Base-by-base conservation (phyloP, 2,113 vertebrate genomes). In the Sinocyclocheilus maitianheensis region DNA sequence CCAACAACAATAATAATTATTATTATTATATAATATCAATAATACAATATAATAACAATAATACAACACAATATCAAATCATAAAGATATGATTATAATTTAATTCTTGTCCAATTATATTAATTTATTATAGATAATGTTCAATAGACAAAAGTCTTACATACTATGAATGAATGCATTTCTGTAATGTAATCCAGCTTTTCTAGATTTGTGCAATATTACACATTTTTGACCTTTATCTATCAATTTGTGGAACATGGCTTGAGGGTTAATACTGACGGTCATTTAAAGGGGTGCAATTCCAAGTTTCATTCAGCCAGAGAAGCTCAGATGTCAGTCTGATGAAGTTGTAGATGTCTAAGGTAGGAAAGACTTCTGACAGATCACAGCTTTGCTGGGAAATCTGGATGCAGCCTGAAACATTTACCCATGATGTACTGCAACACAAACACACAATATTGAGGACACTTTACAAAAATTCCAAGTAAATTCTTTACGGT, bases 361-460 rank as follows among this genome's bases (percentile, higher is more conserved):
- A 89, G 77, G 89, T 76, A 0, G 84, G 77, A 53, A 95, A 93
- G 72, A 81, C 89, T 14, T 12, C 86, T 63, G 94, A 93, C 63
- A 94, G 22, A 84, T 95, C 91, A 22, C 94, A 94, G 53, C 63
- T 91, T 2, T 4, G 77, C 34, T 90, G 90, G 2, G 88, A 90
- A 43, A 94, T 79, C 85, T 89, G 81, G 10, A 92, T 48, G 14
- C 94, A 95, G 88, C 90, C 90, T 0, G 89, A 16, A 1, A 94
- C 93, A 24, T 93, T 90, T 88, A 87, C 69, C 94, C 94, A 94
- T 3, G 43, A 62, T 51, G 77, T 84, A 79, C 94, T 94, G 88
- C 26, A 51, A 83, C 58, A 72, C n/a, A 89, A 53, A 84, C 51
- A 86, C 55, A 74, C 24, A 74, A 43, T 40, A 58, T 18, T 13